These are phyloP conservation scores for Elmis aenea DNA, from an alignment of 2,888 invertebrate genomes.

Conservation along the genomic window DNA sequence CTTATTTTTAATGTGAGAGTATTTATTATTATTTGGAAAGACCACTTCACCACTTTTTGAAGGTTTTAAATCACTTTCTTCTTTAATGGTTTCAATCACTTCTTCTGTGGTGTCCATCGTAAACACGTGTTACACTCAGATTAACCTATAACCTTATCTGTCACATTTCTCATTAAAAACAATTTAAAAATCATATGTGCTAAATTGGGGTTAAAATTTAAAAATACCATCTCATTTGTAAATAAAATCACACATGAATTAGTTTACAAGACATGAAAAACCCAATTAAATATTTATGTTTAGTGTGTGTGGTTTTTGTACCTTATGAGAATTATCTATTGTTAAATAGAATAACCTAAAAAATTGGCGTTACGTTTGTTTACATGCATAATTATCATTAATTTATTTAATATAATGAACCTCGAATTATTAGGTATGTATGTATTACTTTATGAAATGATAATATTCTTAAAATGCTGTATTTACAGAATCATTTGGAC, in stretches of 20 bases:
- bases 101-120: constrained; percentile 13
- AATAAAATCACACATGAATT: too few species aligned
- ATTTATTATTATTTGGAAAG: constrained; percentile 47
- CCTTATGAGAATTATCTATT: too few species aligned
- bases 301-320: too few species aligned
- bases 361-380: too few species aligned
- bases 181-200: neutral
- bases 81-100: constrained; percentile 25
- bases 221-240: too few species aligned
- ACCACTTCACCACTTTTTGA: constrained; percentile 36
- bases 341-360: too few species aligned
- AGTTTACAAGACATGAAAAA: too few species aligned
- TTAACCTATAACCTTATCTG: too few species aligned
- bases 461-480: constrained; percentile 38
- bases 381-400: too few species aligned
- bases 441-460: constrained; percentile 6
- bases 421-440: constrained; percentile 43
- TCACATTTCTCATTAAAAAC: too few species aligned
- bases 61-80: constrained; percentile 31
- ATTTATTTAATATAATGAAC: constrained; percentile 31
- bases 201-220: neutral
- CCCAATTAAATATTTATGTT: too few species aligned
- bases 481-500: constrained; percentile 50
- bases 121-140: too few species aligned
- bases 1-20: constrained; percentile 52